Conservation (phyloP, 2,113 vertebrate genomes). For the Nothoprocta perdicaria region DNA sequence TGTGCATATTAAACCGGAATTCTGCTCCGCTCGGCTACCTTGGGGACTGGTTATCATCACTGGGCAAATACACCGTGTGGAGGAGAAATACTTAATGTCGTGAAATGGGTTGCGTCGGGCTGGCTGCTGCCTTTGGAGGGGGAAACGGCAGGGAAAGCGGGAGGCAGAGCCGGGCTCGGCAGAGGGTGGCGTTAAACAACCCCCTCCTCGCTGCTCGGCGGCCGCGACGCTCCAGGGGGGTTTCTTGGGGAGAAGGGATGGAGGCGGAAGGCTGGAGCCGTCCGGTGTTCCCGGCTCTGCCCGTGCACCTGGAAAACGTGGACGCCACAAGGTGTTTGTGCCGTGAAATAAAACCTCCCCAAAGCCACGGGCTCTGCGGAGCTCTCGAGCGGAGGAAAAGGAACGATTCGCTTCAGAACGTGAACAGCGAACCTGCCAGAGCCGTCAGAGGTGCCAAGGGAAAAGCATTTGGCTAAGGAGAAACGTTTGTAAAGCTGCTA, state of each 20-base stretch:
- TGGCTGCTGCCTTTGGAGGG: not conserved
- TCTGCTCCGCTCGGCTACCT: constrained; percentile 64
- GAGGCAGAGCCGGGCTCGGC: constrained; percentile 29
- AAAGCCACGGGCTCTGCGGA: not conserved
- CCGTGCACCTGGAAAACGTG: not conserved
- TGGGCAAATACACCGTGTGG: constrained; percentile 49
- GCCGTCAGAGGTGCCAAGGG: constrained; percentile 17
- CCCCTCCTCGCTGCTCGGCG: not conserved
- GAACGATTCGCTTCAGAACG: not conserved
- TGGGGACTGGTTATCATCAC: constrained; percentile 59
- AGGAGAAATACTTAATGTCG: constrained; percentile 49
- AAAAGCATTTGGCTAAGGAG: constrained; percentile 38
- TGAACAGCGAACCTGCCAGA: constrained; percentile 38
- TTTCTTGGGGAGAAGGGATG: not conserved
- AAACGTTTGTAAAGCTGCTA: constrained; percentile 35
- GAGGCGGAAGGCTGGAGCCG: not conserved
- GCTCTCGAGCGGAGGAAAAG: not conserved
- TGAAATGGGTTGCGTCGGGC: constrained; percentile 1
- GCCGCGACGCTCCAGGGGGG: not conserved
- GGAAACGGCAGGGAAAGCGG: constrained; percentile 1
- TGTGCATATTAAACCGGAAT: constrained; percentile 57
- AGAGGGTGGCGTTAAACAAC: not conserved
- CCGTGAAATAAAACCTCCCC: not conserved
- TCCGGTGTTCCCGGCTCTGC: not conserved
- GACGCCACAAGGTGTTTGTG: fast-evolving